Conservation (phyloP, 2,888 invertebrate species). For the Megalurothrips usitatus region DNA sequence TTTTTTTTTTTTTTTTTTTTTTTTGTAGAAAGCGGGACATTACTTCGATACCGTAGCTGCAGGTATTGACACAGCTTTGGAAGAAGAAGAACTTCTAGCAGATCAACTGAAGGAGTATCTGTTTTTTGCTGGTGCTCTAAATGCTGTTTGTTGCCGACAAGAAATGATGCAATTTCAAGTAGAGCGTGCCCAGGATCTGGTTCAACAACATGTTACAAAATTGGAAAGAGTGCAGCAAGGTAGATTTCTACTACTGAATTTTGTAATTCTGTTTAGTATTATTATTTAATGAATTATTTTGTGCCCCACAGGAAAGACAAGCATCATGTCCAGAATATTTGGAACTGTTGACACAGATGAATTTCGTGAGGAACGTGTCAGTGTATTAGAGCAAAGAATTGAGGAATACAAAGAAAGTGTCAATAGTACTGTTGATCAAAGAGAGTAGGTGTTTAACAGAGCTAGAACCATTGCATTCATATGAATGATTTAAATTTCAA, state of each 20-base stretch:
- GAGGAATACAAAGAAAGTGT: conserved; percentile 57
- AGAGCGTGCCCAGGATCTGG: conserved; percentile 65
- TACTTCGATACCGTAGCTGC: conserved; percentile 67
- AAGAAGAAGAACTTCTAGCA: conserved; percentile 76
- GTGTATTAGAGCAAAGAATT: conserved; percentile 63
- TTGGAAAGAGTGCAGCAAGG: conserved; percentile 51
- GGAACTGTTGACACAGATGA: conserved; percentile 73
- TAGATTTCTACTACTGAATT: conserved; percentile 36
- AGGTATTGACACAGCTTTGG: conserved; percentile 67
- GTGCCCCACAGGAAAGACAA: conserved; percentile 55
- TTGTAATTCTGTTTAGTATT: not conserved
- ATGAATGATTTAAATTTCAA: conserved; percentile 31
- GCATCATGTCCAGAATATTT: conserved; percentile 68
- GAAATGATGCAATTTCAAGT: conserved; percentile 67
- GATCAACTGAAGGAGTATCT: conserved; percentile 81
- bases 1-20: conserved; percentile 33
- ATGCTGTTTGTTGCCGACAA: conserved; percentile 68
- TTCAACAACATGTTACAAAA: conserved; percentile 50
- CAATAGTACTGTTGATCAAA: conserved; percentile 54
- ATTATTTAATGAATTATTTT: conserved; percentile 12
- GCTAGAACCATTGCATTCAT: conserved; percentile 29
- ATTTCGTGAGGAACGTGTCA: conserved; percentile 64
- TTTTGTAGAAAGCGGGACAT: conserved; percentile 53
- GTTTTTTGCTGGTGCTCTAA: conserved; percentile 69
- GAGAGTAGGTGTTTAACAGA: conserved; percentile 53